Conservation (phyloP, 2,797 vertebrate species). For the Gadopsis marmoratus region DNA sequence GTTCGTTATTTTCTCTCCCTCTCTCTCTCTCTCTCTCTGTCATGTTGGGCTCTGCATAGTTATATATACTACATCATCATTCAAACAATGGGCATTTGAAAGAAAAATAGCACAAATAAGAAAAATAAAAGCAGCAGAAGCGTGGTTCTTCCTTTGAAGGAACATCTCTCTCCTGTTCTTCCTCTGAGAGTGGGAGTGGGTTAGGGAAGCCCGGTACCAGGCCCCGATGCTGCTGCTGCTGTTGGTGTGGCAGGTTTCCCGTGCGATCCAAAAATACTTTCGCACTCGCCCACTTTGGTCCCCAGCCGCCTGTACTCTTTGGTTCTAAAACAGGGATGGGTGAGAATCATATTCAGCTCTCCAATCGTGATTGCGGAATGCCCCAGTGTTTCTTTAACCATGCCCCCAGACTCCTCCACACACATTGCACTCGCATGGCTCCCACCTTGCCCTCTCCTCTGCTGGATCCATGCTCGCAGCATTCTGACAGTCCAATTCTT, state of each 20-base stretch:
- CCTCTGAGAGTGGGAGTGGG: constrained; percentile 86
- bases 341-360: constrained; percentile 78
- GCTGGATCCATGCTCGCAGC: constrained; percentile 69
- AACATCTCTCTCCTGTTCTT: constrained; percentile 79
- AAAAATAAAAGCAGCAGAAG: constrained; percentile 81
- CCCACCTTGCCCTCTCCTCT: constrained; percentile 78
- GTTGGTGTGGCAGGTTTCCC: constrained; percentile 87
- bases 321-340: constrained; percentile 83
- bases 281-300: constrained; percentile 87
- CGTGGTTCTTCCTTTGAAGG: constrained; percentile 83
- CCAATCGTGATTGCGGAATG: constrained; percentile 84
- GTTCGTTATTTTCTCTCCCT: constrained; percentile 72
- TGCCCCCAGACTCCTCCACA: constrained; percentile 80
- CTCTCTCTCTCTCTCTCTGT: constrained; percentile 65
- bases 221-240: constrained; percentile 82
- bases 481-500: constrained; percentile 71
- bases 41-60: constrained; percentile 78
- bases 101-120: constrained; percentile 72
- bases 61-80: constrained; percentile 80
- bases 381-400: constrained; percentile 79
- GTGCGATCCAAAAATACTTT: constrained; percentile 88
- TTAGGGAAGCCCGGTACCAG: constrained; percentile 89
- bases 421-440: constrained; percentile 64
- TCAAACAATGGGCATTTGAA: constrained; percentile 74
- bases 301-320: constrained; percentile 83